Percentiles rank a stretch among this genome's conserved stretches.
Evolutionary conservation across 2,113 vertebrate genomes (phyloP).

Genomic region (Crypturellus undulatus): DNA sequence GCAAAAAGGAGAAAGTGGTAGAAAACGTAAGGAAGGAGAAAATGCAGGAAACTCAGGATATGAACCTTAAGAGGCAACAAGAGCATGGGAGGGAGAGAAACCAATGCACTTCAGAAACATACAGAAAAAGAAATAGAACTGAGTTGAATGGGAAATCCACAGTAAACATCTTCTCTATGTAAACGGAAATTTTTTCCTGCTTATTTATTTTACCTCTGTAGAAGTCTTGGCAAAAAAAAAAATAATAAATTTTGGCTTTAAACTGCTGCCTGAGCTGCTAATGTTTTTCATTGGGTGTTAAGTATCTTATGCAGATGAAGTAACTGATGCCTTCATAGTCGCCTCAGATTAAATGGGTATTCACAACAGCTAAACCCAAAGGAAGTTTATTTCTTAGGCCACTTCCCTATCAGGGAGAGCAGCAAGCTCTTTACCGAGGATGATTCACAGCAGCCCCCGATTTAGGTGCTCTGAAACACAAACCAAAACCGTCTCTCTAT

Average conservation of each 20-base stretch:
- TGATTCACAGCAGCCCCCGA: neutral
- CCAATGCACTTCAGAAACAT: neutral
- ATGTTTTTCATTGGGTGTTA: neutral
- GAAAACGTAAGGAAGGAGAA: neutral
- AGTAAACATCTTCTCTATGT: neutral
- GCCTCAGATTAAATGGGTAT: neutral
- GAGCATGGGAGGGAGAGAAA: neutral
- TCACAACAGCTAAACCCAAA: neutral
- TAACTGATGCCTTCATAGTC: neutral
- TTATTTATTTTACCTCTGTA: neutral
- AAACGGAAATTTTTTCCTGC: rapidly evolving
- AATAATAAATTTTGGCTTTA: neutral
- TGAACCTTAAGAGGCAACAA: neutral
- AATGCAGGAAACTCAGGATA: neutral
- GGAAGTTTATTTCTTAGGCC: neutral
- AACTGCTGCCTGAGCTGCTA: neutral
- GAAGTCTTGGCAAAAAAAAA: neutral
- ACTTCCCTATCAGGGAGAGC: neutral
- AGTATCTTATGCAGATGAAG: neutral
- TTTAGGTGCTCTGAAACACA: neutral
- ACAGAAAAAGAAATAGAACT: neutral
- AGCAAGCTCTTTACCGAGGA: rapidly evolving
- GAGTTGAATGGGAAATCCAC: neutral
- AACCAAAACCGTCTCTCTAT: rapidly evolving
- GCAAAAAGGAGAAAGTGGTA: rapidly evolving